phyloP scores from a whole-genome alignment of 2,888 invertebrate species.

The Eupithecia dodoneata region DNA sequence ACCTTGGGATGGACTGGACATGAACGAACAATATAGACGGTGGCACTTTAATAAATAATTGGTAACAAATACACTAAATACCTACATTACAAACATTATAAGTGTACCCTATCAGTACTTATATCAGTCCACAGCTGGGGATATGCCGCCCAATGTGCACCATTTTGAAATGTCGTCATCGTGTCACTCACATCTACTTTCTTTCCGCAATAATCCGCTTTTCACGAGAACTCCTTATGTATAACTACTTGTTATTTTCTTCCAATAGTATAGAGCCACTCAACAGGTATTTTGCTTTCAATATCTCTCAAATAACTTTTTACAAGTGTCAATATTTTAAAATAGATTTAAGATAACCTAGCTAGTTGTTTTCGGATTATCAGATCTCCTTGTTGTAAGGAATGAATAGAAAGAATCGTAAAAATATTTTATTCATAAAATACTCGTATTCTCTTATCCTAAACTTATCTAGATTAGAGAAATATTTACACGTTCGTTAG shows the following conservation, averaged over 20 bases:
- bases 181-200: neutral
- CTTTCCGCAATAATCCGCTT: neutral
- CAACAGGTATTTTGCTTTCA: too few relatives aligned
- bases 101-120: too few relatives aligned
- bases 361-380: neutral
- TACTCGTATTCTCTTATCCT: constrained; percentile 61
- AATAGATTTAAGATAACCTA: neutral
- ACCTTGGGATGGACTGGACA: too few relatives aligned
- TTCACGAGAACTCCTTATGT: neutral
- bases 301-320: too few relatives aligned
- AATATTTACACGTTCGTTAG: constrained; percentile 76
- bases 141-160: neutral
- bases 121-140: neutral
- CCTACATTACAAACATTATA: too few relatives aligned
- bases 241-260: too few relatives aligned
- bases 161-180: neutral
- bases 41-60: too few relatives aligned
- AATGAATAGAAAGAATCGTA: constrained; percentile 41
- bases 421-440: constrained; percentile 58
- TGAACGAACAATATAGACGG: too few relatives aligned
- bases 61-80: too few relatives aligned
- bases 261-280: neutral
- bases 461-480: constrained; percentile 64
- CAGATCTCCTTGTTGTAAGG: neutral
- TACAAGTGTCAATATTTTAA: too few relatives aligned